Evolutionary conservation across 2,888 invertebrate genomes (phyloP).

Genomic region (Melinopterus prodromus): DNA sequence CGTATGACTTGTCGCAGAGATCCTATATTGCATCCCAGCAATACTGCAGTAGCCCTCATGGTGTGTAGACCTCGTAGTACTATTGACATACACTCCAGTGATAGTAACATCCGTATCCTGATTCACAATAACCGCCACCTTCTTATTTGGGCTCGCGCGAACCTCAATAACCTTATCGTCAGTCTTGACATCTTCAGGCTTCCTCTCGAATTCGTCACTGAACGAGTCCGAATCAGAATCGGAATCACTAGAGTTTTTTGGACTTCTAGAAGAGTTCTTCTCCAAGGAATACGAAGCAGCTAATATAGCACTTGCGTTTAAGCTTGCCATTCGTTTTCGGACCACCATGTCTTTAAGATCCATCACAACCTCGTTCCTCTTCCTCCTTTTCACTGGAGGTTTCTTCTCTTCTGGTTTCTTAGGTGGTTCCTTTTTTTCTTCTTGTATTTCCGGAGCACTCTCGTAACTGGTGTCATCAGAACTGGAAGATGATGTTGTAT

Average conservation of each 20-base stretch:
- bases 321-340: constrained; percentile 88
- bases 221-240: constrained; percentile 63
- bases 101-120: constrained; percentile 89
- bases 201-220: constrained; percentile 60
- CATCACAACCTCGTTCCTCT: constrained; percentile 73
- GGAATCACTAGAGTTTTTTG: constrained; percentile 66
- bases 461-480: constrained; percentile 51
- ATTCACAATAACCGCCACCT: constrained; percentile 82
- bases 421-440: constrained; percentile 54
- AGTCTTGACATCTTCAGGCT: constrained; percentile 63
- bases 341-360: constrained; percentile 89
- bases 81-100: constrained; percentile 83
- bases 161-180: constrained; percentile 61
- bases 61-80: constrained; percentile 76
- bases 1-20: constrained; percentile 86
- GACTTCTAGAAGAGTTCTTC: constrained; percentile 65
- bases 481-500: constrained; percentile 68
- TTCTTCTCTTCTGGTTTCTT: constrained; percentile 60
- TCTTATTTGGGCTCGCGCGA: constrained; percentile 63
- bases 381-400: constrained; percentile 65
- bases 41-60: constrained; percentile 87
- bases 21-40: constrained; percentile 86
- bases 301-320: constrained; percentile 89
- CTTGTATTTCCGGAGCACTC: constrained; percentile 37
- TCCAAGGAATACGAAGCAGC: constrained; percentile 85